Percentiles rank a stretch among this genome's conserved stretches.
Conservation (phyloP, 1,140 invertebrate species). For the Solen grandis region DNA sequence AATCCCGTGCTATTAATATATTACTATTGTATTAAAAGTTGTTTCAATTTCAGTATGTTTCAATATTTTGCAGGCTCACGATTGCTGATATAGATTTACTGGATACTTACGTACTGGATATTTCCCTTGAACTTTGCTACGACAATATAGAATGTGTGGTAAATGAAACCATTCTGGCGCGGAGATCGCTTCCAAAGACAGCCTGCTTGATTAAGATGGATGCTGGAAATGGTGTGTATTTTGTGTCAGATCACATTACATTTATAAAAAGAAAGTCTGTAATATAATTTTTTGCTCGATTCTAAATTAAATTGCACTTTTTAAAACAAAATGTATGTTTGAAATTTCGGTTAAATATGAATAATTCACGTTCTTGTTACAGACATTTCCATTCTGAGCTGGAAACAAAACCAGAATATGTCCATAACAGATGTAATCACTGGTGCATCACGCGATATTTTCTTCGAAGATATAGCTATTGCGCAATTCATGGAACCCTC, state of each 20-base stretch:
- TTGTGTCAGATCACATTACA: background rate
- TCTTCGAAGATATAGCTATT: background rate
- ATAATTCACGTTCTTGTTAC: background rate
- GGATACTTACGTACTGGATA: too few species aligned
- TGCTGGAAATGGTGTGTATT: background rate
- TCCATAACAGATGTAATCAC: background rate
- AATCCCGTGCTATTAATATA: background rate
- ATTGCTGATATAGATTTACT: too few species aligned
- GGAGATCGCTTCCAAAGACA: too few species aligned
- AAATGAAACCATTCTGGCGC: too few species aligned
- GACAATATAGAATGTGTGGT: too few species aligned
- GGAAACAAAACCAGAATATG: background rate
- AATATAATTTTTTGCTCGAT: background rate
- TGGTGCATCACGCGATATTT: background rate
- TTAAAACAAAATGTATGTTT: background rate
- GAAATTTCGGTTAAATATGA: background rate
- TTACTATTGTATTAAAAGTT: background rate
- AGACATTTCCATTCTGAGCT: background rate
- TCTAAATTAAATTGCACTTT: background rate
- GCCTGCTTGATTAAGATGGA: background rate
- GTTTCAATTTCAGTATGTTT: too few species aligned
- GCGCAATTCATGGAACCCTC: background rate
- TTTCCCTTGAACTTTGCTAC: too few species aligned
- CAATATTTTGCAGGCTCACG: too few species aligned
- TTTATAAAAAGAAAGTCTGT: background rate